Evolutionary conservation across 23 tunicate species (phyloP).

Genomic region (Diplosoma virens): DNA sequence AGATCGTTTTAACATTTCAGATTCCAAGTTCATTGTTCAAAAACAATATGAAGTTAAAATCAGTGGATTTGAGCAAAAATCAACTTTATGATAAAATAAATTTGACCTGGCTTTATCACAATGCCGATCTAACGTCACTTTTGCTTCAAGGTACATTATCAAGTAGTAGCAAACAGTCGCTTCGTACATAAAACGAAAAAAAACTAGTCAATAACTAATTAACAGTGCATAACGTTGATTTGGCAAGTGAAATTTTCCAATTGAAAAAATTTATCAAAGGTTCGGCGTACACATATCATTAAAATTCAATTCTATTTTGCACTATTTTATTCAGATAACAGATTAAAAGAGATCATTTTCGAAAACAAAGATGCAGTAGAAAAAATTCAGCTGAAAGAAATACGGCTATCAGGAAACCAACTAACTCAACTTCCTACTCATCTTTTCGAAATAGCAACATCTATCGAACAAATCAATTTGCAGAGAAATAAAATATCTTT

Average conservation of each 20-base stretch:
- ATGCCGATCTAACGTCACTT: neutral
- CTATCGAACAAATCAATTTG: neutral
- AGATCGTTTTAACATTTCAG: no score
- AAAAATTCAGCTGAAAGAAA: neutral
- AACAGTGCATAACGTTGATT: no score
- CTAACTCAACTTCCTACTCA: neutral
- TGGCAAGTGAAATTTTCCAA: no score
- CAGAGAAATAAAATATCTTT: constrained; percentile 17
- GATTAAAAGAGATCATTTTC: neutral
- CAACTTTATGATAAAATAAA: neutral
- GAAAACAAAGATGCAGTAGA: neutral
- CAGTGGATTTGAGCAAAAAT: constrained; percentile 28
- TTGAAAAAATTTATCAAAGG: no score
- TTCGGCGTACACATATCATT: no score
- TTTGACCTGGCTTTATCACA: neutral
- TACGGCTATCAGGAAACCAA: constrained; percentile 19
- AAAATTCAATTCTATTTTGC: no score
- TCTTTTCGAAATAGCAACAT: neutral
- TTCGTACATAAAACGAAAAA: no score
- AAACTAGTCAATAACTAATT: no score
- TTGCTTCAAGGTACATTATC: neutral
- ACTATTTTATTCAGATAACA: neutral
- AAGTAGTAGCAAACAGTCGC: no score
- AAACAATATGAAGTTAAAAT: constrained; percentile 21
- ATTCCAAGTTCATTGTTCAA: no score